Evolutionary conservation across 2,797 vertebrate genomes (phyloP).

Genomic region (Oreonectes daqikongensis): DNA sequence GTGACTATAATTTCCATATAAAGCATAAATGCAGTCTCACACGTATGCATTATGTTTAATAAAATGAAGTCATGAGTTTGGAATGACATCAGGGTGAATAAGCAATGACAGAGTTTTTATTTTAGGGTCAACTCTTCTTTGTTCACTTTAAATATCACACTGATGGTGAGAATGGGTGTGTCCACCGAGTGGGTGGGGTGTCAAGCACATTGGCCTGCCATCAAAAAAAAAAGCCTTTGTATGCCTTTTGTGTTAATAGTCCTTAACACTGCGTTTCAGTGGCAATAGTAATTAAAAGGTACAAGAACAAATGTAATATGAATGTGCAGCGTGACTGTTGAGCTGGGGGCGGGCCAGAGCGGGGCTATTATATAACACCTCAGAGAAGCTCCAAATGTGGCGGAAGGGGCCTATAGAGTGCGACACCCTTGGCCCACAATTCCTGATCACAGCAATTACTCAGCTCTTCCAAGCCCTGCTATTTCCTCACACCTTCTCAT

Average conservation of each 20-base stretch:
- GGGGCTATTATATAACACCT: constrained; percentile 42
- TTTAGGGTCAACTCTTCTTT: too few relatives aligned
- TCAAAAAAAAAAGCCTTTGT: constrained; percentile 10
- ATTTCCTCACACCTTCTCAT: constrained; percentile 57
- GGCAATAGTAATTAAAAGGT: constrained; percentile 29
- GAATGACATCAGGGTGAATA: too few relatives aligned
- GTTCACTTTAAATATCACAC: too few relatives aligned
- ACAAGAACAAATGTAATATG: neutral
- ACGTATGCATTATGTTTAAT: too few relatives aligned
- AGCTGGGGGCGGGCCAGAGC: constrained; percentile 57
- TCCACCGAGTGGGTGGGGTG: neutral
- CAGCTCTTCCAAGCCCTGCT: constrained; percentile 38
- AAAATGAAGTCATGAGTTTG: too few relatives aligned
- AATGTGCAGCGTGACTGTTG: constrained; percentile 36
- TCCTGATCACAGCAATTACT: constrained; percentile 54
- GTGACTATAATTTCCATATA: too few relatives aligned
- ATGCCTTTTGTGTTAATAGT: neutral
- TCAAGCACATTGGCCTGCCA: neutral
- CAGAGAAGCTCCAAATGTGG: constrained; percentile 6
- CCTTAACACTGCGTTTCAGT: constrained; percentile 20
- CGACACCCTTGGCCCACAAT: constrained; percentile 31
- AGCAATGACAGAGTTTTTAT: too few relatives aligned
- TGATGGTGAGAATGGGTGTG: constrained; percentile 15
- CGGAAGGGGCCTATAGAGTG: constrained; percentile 7
- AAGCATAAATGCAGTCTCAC: too few relatives aligned